Base-by-base conservation (phyloP, 35 echinoderm and acorn worm genomes). In the Amphiura filiformis region DNA sequence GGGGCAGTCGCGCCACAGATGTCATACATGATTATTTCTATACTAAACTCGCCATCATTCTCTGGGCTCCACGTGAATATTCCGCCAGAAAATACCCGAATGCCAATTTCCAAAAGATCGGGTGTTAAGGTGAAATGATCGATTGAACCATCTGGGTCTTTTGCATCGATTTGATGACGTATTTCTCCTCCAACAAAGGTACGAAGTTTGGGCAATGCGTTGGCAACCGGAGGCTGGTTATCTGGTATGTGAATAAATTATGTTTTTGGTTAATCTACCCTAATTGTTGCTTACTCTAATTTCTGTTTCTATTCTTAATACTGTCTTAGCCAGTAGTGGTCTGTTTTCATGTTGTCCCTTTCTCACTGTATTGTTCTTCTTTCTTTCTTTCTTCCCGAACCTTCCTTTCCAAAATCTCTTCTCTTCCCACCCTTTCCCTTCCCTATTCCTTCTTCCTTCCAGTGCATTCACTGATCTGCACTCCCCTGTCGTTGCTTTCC, bases 11-110 rank as follows among this genome's bases (percentile, higher is more conserved):
- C 32, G 18, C 80, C 91, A 84, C 91, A 93, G 9, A 42, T 86
- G 64, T 93, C 91, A 34, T 86, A 87, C 30, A 93, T 26, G 14
- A 80, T 35, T 5, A 93, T 86, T 20, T 57, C 86, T 18, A 93
- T 39, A 47, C 52, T 82, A 47, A 76, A 78, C 14, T 93, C 79
- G 34, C 91, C 91, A 35, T 65, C 38, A 33, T 31, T 78, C 18
- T 87, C 70, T 1, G 91, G 56, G 37, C 34, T 34, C 91, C 91
- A 93, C 14, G 36, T 83, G 11, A 93, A 82, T 34, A 39, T 70
- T 13, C 91, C 91, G 41, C 88, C 78, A 11, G 28, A 42, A 56
- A 57, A 93, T 75, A 91, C 76, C 9, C 57, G 64, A 37, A 78
- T 77, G n/a, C 36, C 81, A 22, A 41, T 80, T 36, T 39, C 79